Evolutionary conservation across 2,113 vertebrate species (phyloP), one percentile per base, ranked within the genome.

Genomic region (Sterrhoptilus dennistouni): DNA sequence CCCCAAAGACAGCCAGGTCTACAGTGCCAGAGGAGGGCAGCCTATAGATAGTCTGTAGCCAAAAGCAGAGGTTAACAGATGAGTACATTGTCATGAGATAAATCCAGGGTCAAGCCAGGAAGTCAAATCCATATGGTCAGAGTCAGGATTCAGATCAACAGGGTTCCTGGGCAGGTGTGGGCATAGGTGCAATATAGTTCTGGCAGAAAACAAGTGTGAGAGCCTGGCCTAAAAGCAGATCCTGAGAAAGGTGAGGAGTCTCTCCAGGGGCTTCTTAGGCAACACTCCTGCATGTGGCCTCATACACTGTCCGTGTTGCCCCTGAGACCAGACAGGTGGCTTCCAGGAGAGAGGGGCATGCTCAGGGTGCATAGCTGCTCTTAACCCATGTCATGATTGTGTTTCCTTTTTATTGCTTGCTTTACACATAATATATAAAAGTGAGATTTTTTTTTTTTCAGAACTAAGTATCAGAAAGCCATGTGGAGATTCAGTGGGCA

Each of bases 251-350:
- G 2, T 28, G 40, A 35, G 47, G 11, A 72, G 11, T 50, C 18
- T 8, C 6, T 61, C 14, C 10, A 35, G 33, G 5, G 5, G 4
- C 27, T 89, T 59, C 35, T 83, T 5, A 42, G 35, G 17, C 10
- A 18, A 16, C 29, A 38, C 4, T 86, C 23, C 22, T 14, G 35
- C 49, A 6, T 3, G 4, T 23, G 22, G 12, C 31, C 81, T 89
- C 5, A 8, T 33, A 24, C 2, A 3, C 11, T 77, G 3, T 60
- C 24, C 2, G 0, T 50, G 14, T 22, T 44, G 22, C 5, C 53
- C 8, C 21, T 89, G 31, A 89, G 27, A 52, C 17, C 31, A 49
- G 45, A 11, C 2, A 22, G 20, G 8, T 56, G 60, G 16, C 36
- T 91, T 77, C 19, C n/a, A 68, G 53, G 50, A 54, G 36, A 75